phyloP scores from a whole-genome alignment of 1,140 invertebrate species.

The Rhizoglyphus robini region DNA sequence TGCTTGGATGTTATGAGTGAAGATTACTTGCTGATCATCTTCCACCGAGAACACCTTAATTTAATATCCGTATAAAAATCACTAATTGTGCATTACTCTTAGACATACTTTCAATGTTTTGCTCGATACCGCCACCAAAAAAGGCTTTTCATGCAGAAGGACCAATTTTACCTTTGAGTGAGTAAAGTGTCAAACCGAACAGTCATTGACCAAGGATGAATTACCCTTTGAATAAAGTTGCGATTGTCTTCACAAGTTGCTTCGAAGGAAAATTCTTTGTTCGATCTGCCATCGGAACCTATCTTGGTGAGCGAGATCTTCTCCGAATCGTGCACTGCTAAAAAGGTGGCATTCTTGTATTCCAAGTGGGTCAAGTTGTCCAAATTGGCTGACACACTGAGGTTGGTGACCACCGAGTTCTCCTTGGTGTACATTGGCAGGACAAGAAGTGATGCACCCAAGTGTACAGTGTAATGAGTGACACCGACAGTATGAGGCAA shows the following conservation, averaged over 20 bases:
- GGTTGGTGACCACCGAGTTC: background rate
- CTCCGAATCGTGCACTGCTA: background rate
- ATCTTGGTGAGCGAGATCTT: background rate
- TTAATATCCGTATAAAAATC: no score
- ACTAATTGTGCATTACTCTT: no score
- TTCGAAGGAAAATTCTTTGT: background rate
- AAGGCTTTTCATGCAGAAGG: background rate
- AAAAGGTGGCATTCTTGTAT: background rate
- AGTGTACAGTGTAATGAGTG: background rate
- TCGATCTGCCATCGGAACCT: background rate
- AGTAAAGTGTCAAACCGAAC: background rate
- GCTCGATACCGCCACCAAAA: background rate
- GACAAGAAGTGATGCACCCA: background rate
- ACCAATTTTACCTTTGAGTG: background rate
- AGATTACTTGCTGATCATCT: background rate
- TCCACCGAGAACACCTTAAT: background rate
- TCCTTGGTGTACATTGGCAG: background rate
- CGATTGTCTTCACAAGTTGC: background rate
- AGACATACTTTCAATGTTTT: background rate
- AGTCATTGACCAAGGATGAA: background rate
- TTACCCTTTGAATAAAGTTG: conserved; percentile 4
- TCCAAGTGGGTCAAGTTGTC: background rate
- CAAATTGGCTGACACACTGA: background rate
- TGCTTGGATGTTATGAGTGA: background rate
- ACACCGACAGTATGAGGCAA: background rate